phyloP scores from a whole-genome alignment of 2,797 vertebrate genomes.

The Cossypha heuglini region DNA sequence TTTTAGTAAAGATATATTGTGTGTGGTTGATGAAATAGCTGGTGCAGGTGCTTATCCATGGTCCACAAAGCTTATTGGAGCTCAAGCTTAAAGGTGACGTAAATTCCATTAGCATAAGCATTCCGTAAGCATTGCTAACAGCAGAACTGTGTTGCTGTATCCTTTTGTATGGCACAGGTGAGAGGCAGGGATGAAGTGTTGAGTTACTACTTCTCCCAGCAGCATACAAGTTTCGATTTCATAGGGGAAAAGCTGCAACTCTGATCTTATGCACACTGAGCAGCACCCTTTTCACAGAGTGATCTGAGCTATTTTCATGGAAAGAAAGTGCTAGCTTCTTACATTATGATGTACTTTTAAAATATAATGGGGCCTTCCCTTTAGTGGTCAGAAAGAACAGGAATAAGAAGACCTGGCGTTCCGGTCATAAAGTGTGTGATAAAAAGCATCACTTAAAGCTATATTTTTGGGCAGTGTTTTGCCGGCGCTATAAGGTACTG shows the following conservation, averaged over 20 bases:
- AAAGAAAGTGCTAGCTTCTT: background rate
- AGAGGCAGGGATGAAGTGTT: background rate
- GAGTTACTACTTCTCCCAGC: background rate
- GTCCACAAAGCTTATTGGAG: background rate
- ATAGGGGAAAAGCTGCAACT: background rate
- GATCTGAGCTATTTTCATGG: background rate
- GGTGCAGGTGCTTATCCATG: background rate
- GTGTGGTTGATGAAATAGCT: background rate
- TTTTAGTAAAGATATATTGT: background rate
- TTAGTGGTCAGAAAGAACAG: rapidly evolving
- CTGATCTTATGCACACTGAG: background rate
- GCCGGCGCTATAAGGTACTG: background rate
- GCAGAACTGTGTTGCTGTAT: background rate
- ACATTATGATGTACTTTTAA: background rate
- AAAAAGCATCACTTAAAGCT: background rate
- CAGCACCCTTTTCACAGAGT: background rate
- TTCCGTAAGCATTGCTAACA: background rate
- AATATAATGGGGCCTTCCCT: background rate
- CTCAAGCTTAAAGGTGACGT: rapidly evolving
- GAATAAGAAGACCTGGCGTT: background rate
- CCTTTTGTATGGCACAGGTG: background rate
- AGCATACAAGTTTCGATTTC: background rate
- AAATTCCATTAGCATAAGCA: background rate
- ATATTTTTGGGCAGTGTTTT: rapidly evolving
- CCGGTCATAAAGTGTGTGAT: too few species aligned